These are phyloP conservation scores for Pseudomyrmex cubaensis DNA, from an alignment of 1,140 invertebrate genomes.

Conservation along the genomic window DNA sequence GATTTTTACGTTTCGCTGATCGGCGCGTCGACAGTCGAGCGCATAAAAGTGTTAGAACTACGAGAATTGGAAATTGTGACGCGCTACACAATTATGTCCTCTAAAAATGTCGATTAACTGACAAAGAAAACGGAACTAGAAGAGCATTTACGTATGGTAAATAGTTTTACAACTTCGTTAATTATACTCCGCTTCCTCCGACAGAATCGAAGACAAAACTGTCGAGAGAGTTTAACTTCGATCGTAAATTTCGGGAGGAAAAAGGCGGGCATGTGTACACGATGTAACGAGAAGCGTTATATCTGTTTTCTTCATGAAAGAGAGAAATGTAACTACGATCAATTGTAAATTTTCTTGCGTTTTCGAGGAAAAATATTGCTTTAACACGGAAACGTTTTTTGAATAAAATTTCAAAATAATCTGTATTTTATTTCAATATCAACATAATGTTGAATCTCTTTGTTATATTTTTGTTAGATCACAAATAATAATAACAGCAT, in stretches of 20 bases:
- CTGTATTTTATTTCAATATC: conserved; percentile 1
- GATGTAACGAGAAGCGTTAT: neutral
- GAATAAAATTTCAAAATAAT: neutral
- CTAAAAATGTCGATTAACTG: neutral
- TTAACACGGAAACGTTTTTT: neutral
- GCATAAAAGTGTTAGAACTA: neutral
- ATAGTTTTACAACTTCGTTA: conserved; percentile 6
- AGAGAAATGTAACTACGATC: conserved; percentile 10
- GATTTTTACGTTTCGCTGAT: conserved; percentile 36
- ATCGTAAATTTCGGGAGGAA: conserved; percentile 27
- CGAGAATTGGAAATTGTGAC: neutral
- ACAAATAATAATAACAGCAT: neutral
- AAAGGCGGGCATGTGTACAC: neutral
- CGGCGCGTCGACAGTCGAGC: neutral
- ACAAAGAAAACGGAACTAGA: conserved; percentile 22
- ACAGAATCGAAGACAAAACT: neutral
- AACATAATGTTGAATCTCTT: neutral
- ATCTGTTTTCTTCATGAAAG: conserved; percentile 32
- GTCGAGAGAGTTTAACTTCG: neutral
- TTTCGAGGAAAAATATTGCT: conserved; percentile 25
- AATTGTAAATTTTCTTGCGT: conserved; percentile 34
- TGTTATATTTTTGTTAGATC: neutral
- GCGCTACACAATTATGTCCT: conserved; percentile 20
- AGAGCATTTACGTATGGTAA: neutral
- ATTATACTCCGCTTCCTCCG: neutral